Evolutionary conservation across 2,888 invertebrate genomes (phyloP).

Genomic region (Opisthograptis luteolata): DNA sequence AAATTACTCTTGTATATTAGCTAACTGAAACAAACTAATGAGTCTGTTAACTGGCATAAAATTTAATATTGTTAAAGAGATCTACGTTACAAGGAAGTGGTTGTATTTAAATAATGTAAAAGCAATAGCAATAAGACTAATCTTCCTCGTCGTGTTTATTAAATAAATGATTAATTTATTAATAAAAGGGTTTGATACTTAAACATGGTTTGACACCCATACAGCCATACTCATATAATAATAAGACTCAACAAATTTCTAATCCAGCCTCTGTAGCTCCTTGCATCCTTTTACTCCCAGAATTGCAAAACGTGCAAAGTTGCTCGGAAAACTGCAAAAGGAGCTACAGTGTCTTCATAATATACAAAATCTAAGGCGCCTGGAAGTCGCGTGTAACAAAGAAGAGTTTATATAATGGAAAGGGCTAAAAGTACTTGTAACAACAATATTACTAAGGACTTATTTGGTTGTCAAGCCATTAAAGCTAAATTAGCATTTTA

Average conservation of each 20-base stretch:
- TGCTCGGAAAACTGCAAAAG: too few species aligned
- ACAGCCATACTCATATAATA: too few species aligned
- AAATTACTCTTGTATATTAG: conserved; percentile 19
- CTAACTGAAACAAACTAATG: background rate
- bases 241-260: too few species aligned
- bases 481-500: conserved; percentile 5
- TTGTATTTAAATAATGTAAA: conserved; percentile 64
- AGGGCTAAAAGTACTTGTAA: too few species aligned
- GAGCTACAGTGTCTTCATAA: too few species aligned
- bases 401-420: too few species aligned
- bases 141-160: conserved; percentile 16
- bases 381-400: background rate
- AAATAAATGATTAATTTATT: too few species aligned
- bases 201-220: conserved; percentile 8
- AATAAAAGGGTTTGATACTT: too few species aligned
- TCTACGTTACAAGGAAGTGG: conserved; percentile 55
- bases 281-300: too few species aligned
- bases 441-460: too few species aligned
- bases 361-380: background rate
- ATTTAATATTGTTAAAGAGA: conserved; percentile 56
- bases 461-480: conserved; percentile 17
- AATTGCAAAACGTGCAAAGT: too few species aligned
- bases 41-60: background rate
- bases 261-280: too few species aligned
- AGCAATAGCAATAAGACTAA: conserved; percentile 60